Conservation (phyloP, 2,113 vertebrate genomes). For the Parus major region DNA sequence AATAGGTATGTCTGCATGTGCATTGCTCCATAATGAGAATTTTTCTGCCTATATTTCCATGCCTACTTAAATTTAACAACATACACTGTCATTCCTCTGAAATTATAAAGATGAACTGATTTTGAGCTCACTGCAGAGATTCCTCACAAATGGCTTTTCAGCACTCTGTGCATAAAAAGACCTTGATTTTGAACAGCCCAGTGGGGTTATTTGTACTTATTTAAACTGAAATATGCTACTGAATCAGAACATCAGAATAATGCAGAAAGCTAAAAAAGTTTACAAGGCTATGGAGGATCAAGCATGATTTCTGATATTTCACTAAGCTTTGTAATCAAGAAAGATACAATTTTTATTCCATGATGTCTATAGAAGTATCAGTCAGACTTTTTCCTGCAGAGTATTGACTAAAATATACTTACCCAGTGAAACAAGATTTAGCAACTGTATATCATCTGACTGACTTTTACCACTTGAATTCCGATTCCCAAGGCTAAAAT, state of each 20-base stretch:
- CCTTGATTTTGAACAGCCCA: neutral
- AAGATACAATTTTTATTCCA: neutral
- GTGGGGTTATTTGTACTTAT: neutral
- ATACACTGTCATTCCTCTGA: neutral
- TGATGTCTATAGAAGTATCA: neutral
- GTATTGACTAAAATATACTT: neutral
- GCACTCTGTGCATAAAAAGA: neutral
- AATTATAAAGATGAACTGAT: neutral
- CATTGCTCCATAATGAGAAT: neutral
- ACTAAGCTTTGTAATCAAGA: neutral
- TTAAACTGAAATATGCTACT: neutral
- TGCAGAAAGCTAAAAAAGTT: neutral
- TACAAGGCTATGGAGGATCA: neutral
- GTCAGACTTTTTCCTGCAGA: neutral
- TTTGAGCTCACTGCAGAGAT: neutral
- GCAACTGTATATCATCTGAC: neutral
- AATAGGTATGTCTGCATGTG: fast-evolving
- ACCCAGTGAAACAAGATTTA: neutral
- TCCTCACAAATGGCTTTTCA: neutral
- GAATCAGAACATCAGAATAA: neutral
- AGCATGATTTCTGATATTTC: neutral
- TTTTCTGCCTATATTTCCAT: neutral
- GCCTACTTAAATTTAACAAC: neutral
- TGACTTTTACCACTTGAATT: neutral
- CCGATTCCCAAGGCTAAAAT: neutral